These are phyloP conservation scores for Sphyrna mokarran DNA, from an alignment of 2,113 vertebrate genomes.

Conservation along the genomic window DNA sequence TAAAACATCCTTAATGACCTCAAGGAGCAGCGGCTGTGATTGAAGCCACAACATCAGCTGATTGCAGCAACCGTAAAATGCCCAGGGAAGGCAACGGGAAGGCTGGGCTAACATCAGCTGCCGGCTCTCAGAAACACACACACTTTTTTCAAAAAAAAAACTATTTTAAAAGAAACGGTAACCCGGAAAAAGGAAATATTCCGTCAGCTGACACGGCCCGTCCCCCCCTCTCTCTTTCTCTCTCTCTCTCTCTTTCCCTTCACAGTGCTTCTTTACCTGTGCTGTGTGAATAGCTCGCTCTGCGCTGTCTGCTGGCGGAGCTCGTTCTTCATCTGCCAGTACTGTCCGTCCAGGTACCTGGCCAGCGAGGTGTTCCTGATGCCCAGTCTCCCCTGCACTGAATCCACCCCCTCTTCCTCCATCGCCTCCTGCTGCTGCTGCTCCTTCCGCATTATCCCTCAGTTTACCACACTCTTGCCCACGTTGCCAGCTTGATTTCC, in stretches of 20 bases:
- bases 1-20: not conserved
- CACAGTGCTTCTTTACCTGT: not conserved
- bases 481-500: not conserved
- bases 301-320: slow-evolving; percentile 45
- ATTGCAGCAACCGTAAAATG: not conserved
- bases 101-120: not conserved
- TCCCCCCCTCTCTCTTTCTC: too few species aligned
- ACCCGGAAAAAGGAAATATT: slow-evolving; percentile 12
- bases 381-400: not conserved
- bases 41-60: not conserved
- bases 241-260: not conserved
- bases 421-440: slow-evolving; percentile 36
- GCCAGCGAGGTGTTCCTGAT: slow-evolving; percentile 41
- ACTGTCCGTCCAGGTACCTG: slow-evolving; percentile 51
- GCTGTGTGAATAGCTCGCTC: slow-evolving; percentile 50
- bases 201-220: not conserved
- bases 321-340: slow-evolving; percentile 48
- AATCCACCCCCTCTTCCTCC: slow-evolving; percentile 30
- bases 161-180: not conserved
- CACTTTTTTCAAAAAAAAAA: not conserved
- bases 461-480: not conserved
- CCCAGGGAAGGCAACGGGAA: not conserved
- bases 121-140: not conserved
- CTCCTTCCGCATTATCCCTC: not conserved
- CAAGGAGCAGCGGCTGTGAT: not conserved